Evolutionary conservation across 2,888 invertebrate species (phyloP), one percentile per base, ranked within the genome.

Genomic region (Mechanitis mazaeus): DNA sequence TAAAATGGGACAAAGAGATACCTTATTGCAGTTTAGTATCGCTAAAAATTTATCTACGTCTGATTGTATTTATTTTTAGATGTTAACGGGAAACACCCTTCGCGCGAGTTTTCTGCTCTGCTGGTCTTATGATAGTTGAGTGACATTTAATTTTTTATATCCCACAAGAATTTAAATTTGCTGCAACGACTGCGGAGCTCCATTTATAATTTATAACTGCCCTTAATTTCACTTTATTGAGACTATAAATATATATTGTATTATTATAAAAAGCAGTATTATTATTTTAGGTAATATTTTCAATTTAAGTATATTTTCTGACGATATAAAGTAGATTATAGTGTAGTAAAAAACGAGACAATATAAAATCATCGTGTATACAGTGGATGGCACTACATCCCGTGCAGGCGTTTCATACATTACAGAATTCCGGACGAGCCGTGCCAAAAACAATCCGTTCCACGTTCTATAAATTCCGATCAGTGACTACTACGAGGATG

Each of bases 101-200:
- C 75, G 50, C 69, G 75, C 71, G 70, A 66, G 67, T 72, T 75
- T 78, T 81, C 76, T 77, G 79, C 81, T 79, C 75, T 77, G 81
- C 73, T 80, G 77, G 76, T 75, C 80, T 74, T 76, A 76, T 81
- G 80, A 83, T 81, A 79, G 77, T 78, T 77, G 81, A 84, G 75
- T 83, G 84, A 83, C 81, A 79, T 83, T 85, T 80, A 80, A 85
- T 85, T 82, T 85, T 20, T 83, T 85, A 75, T 78, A 74, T 75
- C 74, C 74, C 68, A 69, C 69, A 64, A 54, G 54, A 54, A 47
- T 58, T 56, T 66, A 63, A 45, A 50, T 28, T 58, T 57, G 54
- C 56, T 47, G 42, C 35, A 33, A 54, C 45, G n/a, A 9, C 20
- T 54, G 33, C 20, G 42, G 42, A 42, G 7, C 42, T 42, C 42